Base-by-base conservation (phyloP, 2,888 invertebrate genomes). In the Microplitis deprimator region DNA sequence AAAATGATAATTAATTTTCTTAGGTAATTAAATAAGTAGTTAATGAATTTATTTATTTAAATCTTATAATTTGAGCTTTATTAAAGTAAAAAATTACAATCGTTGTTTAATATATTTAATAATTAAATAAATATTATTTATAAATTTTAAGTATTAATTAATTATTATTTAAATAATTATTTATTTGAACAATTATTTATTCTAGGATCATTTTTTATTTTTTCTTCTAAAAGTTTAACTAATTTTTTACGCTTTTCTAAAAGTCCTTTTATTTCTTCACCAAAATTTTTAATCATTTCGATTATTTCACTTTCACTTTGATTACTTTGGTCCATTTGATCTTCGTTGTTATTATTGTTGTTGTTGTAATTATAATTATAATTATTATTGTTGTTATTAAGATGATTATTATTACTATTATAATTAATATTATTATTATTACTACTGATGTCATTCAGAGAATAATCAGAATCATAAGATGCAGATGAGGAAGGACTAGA, bases 21-120 rank as follows among this genome's bases (percentile, higher is more conserved):
- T 0, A 3, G 29, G 29, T 29, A 29, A 29, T 29, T 29, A 4
- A 29, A 29, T 29, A 29, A 29, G 3, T 29, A 29, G 3, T 29
- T 29, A 29, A 29, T 29, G 4, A 4, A 3, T 29, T 4, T 29
- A 4, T 29, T 29, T 4, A 29, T 29, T 29, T 4, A 3, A 29
- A 29, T 29, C 29, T 29, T 29, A 29, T 29, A 29, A 29, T 29
- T 29, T 29, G 29, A 29, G 29, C 29, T 50, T 50, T 50, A 50
- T 50, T 50, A 50, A 50, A 50, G 50, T 50, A 50, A 50, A 50
- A 50, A 50, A 50, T 50, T 50, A 50, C 50, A 50, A 50, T 50
- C 13, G 13, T 50, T 50, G 8, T 50, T 50, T 50, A 13, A 13
- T 5, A 50, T 8, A 13, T 50, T 50, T 50, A 50, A 50, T 13